Base-by-base conservation (phyloP, 2,888 invertebrate species). In the Neoitamus cyanurus region DNA sequence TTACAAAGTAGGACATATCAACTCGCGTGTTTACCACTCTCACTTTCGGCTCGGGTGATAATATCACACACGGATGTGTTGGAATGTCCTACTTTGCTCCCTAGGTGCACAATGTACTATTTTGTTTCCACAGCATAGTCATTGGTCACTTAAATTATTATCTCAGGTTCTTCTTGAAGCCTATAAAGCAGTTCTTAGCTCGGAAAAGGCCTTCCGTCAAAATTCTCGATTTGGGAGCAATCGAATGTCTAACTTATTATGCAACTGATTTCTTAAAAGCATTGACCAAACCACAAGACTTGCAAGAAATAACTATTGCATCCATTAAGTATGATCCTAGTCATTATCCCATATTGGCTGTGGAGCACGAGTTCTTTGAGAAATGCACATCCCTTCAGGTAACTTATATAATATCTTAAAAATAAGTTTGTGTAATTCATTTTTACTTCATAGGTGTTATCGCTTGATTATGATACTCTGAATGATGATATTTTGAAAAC, bases 321-420 rank as follows among this genome's bases (percentile, higher is more conserved):
- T 94, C 95, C 80, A 93, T 96, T 36, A 95, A 95, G 90, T 94
- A 94, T 89, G 94, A 95, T 92, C 94, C 95, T 84, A 93, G 94
- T 88, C 92, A 93, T 88, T 95, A 95, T 90, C 92, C 93, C 80
- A 92, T 95, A 82, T 89, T 90, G 85, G 92, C 88, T 84, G 87
- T 91, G 87, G 91, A 94, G 88, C 92, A 93, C 82, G 89, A 91
- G 80, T 90, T 93, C 86, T 93, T 96, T 87, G 91, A 92, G 87
- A 92, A 93, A 82, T 95, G 95, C 88, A 90, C 91, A 85, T 92
- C 92, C 87, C 90, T 95, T 86, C 93, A 93, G 90, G 93, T 93
- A 88, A 87, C 31, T n/a, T 31, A 15, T 36, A 25, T 2, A 28
- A 7, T 7, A n/a, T 6, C 30, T 3, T 1, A 31, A 11, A n/a